phyloP scores from a whole-genome alignment of 23 tunicate genomes.

The Styela plicata region DNA sequence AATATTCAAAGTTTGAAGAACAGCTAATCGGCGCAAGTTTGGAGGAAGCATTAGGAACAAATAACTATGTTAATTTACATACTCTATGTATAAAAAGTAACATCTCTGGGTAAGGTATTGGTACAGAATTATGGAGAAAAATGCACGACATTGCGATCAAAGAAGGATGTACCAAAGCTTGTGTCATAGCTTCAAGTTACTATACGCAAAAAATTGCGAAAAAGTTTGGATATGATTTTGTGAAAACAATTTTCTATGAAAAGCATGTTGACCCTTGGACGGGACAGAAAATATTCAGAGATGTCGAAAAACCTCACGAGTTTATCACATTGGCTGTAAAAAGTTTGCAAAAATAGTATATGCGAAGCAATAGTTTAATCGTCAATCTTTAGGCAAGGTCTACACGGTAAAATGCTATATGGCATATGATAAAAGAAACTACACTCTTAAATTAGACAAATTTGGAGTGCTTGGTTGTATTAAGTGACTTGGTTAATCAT shows the following conservation, averaged over 20 bases:
- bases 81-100: background rate
- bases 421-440: no score
- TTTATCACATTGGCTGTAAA: background rate
- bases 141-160: background rate
- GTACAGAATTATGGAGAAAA: background rate
- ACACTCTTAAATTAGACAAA: no score
- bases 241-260: background rate
- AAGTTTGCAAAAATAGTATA: no score
- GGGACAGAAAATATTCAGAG: background rate
- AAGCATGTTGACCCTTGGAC: background rate
- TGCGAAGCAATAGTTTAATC: no score
- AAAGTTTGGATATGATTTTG: background rate
- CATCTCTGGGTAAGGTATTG: background rate
- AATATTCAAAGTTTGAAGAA: no score
- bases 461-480: no score
- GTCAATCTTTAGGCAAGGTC: no score
- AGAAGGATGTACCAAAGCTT: background rate
- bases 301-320: background rate
- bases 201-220: background rate
- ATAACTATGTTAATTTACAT: no score
- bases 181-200: background rate
- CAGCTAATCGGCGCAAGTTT: background rate
- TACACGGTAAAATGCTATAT: no score
- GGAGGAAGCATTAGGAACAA: background rate
- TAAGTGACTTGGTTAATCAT: no score